phyloP scores from a whole-genome alignment of 2,113 vertebrate species.

The Emydocephalus ijimae region DNA sequence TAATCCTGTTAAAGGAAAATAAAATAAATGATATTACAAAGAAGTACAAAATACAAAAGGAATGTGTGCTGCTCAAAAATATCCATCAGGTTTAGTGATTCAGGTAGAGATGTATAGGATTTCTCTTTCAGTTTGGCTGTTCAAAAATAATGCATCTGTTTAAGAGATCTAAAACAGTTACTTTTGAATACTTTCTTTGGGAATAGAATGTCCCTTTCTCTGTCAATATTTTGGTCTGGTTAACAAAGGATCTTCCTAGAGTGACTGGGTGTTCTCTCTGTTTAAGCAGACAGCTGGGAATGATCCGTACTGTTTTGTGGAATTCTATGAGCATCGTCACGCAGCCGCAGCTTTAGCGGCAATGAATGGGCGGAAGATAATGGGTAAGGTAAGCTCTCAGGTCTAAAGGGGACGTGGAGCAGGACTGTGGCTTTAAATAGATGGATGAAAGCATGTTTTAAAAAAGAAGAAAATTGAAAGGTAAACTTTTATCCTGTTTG shows the following conservation, averaged over 20 bases:
- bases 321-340: conserved; percentile 97
- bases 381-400: conserved; percentile 98
- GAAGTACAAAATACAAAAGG: not conserved
- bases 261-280: not conserved
- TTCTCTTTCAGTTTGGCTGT: not conserved
- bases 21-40: not conserved
- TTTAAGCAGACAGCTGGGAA: conserved; percentile 88
- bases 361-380: conserved; percentile 99
- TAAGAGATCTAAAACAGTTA: not conserved
- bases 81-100: not conserved
- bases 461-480: not conserved
- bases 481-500: not conserved
- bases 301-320: conserved; percentile 98
- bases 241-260: not conserved
- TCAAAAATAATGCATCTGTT: not conserved
- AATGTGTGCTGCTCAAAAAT: not conserved
- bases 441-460: not conserved
- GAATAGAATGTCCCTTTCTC: not conserved
- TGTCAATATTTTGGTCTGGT: not conserved
- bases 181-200: too few relatives aligned
- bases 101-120: not conserved
- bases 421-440: not conserved
- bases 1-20: not conserved
- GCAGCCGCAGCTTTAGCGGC: conserved; percentile 94
- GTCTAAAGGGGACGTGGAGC: conserved; percentile 76